Conservation (phyloP, 2,888 invertebrate species). For the Bombylius discolor region DNA sequence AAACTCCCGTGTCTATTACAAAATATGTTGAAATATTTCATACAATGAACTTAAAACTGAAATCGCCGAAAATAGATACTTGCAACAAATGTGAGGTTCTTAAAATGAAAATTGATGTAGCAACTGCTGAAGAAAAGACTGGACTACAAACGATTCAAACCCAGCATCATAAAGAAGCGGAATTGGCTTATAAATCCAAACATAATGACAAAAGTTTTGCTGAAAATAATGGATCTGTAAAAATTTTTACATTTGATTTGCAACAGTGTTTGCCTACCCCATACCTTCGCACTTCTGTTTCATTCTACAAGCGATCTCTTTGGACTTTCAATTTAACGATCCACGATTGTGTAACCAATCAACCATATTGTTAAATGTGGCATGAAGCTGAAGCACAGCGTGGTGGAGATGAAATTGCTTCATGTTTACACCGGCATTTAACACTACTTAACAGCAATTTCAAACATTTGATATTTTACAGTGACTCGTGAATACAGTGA, state of each 20-base stretch:
- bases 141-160: neutral
- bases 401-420: constrained; percentile 9
- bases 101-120: neutral
- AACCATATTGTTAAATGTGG: constrained; percentile 2
- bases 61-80: constrained; percentile 9
- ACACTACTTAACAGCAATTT: neutral
- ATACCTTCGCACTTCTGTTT: neutral
- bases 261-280: constrained; percentile 7
- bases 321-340: constrained; percentile 7
- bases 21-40: constrained; percentile 11
- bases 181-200: neutral
- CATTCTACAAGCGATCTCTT: constrained; percentile 9
- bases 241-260: constrained; percentile 7
- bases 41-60: constrained; percentile 9
- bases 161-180: neutral
- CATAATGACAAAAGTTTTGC: neutral
- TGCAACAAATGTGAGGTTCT: constrained; percentile 10
- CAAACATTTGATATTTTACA: neutral
- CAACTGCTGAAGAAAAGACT: neutral
- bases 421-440: neutral
- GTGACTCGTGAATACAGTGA: neutral
- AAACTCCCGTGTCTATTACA: constrained; percentile 1
- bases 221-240: neutral
- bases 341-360: constrained; percentile 1
- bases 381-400: constrained; percentile 7